Evolutionary conservation across 2,888 invertebrate species (phyloP), one percentile per base, ranked within the genome.

Genomic region (Steinernema scapterisci): DNA sequence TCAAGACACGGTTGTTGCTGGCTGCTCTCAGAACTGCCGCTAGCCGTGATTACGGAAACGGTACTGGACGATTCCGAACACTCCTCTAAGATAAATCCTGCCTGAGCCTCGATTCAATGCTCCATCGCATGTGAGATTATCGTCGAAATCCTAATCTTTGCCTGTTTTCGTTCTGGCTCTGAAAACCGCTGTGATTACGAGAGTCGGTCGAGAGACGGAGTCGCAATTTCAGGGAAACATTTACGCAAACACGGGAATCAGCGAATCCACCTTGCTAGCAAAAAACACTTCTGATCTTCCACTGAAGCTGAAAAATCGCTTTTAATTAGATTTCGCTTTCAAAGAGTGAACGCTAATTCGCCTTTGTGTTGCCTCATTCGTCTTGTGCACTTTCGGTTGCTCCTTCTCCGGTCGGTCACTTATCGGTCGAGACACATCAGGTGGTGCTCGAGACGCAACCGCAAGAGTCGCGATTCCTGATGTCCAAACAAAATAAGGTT

Each of bases 401-500:
- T 23, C 23, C 52, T n/a, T 11, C 52, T 21, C 1, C 11, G 11
- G 1, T 23, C 21, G 52, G 52, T 52, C 21, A 21, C 52, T 23
- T 21, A n/a, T 21, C 21, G 19, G 48, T 16, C n/a, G 2, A 5
- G 6, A 27, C 63, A 38, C 63, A 63, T 63, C 63, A 63, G 63
- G 63, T 63, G 31, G 5, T 63, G n/a, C n/a, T n/a, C n/a, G n/a
- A n/a, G n/a, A n/a, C 31, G 38, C 3, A 19, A 3, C 38, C 38
- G 52, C 2, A 48, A 48, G 21, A 21, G 21, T 63, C 16, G 63
- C 63, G 31, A 27, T 27, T 27, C 13, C 16, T 11, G 63, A 16
- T 63, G 27, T 27, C 63, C 63, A 63, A 63, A 63, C 63, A 63
- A 63, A 31, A 27, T 31, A 31, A 63, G 63, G 63, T 63, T 63